A percentile compares a stretch with the other conserved stretches of the same genome.
Evolutionary conservation across 1,140 invertebrate genomes (phyloP).

Genomic region (Muscidifurax raptorellus): DNA sequence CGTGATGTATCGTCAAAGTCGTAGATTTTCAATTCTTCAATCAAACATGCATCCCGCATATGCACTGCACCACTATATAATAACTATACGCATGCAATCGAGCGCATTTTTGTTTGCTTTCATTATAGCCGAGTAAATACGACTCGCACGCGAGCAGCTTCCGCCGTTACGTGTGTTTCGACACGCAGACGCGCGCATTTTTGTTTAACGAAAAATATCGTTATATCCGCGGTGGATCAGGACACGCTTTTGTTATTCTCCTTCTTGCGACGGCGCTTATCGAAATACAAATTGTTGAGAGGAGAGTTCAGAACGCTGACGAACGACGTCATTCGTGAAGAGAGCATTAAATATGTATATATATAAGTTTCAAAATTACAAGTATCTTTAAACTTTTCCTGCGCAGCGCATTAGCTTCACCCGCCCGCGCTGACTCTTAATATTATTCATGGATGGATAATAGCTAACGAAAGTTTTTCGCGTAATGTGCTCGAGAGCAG

Average conservation of each 20-base stretch:
- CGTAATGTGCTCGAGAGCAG: neutral
- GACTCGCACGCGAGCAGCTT: neutral
- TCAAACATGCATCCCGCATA: neutral
- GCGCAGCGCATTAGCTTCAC: neutral
- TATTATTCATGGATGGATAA: slow-evolving; percentile 44
- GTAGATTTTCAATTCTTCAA: slow-evolving; percentile 39
- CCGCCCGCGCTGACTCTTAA: neutral
- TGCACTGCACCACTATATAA: neutral
- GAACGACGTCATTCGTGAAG: neutral
- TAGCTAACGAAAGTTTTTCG: slow-evolving; percentile 29
- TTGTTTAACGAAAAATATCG: too few relatives aligned
- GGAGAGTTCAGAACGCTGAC: neutral
- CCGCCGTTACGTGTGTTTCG: too few relatives aligned
- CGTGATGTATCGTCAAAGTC: slow-evolving; percentile 7
- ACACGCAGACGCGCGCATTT: neutral
- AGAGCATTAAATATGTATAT: neutral
- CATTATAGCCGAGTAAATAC: neutral
- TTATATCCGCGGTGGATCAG: too few relatives aligned
- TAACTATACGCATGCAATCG: neutral
- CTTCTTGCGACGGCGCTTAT: slow-evolving; percentile 9
- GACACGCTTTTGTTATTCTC: too few relatives aligned
- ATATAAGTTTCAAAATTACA: neutral
- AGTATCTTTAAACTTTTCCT: slow-evolving; percentile 9
- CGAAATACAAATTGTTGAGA: neutral
- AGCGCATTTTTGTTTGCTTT: neutral